phyloP scores from a whole-genome alignment of 2,888 invertebrate species.

The Mythimna lalbum region DNA sequence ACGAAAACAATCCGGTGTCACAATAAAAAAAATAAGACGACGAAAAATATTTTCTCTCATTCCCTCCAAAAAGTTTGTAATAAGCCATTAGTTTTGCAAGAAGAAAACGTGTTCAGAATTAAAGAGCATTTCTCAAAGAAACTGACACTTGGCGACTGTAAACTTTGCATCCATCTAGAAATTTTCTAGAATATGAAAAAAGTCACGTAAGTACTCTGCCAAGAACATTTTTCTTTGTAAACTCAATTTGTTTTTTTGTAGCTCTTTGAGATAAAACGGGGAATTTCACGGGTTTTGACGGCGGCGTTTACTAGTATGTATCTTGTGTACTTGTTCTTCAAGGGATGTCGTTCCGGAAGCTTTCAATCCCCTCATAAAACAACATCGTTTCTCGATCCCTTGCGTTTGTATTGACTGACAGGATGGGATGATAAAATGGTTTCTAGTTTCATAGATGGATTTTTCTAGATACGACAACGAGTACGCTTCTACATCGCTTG shows the following conservation, averaged over 20 bases:
- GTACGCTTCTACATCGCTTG: not conserved
- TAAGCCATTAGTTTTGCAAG: constrained; percentile 72
- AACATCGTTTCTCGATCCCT: constrained; percentile 43
- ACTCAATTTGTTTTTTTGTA: constrained; percentile 52
- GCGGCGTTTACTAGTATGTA: constrained; percentile 31
- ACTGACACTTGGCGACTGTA: constrained; percentile 48
- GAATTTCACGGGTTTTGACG: constrained; percentile 34
- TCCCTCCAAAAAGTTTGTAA: constrained; percentile 65
- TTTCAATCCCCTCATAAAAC: constrained; percentile 54
- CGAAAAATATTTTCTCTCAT: constrained; percentile 65
- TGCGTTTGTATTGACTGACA: constrained; percentile 28
- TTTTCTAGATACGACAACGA: not conserved
- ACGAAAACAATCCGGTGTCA: constrained; percentile 44
- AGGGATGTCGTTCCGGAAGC: constrained; percentile 38
- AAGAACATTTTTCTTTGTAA: constrained; percentile 48
- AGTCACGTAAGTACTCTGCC: constrained; percentile 62
- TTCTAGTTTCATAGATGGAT: not conserved
- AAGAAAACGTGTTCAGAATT: constrained; percentile 67
- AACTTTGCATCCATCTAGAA: constrained; percentile 58
- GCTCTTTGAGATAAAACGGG: constrained; percentile 27
- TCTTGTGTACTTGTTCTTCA: constrained; percentile 20
- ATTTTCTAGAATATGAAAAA: constrained; percentile 47
- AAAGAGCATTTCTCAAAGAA: constrained; percentile 59
- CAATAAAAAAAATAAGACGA: constrained; percentile 60
- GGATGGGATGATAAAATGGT: constrained; percentile 32